Base-by-base conservation (phyloP, 2,797 vertebrate genomes). In the Loris lydekkerianus region DNA sequence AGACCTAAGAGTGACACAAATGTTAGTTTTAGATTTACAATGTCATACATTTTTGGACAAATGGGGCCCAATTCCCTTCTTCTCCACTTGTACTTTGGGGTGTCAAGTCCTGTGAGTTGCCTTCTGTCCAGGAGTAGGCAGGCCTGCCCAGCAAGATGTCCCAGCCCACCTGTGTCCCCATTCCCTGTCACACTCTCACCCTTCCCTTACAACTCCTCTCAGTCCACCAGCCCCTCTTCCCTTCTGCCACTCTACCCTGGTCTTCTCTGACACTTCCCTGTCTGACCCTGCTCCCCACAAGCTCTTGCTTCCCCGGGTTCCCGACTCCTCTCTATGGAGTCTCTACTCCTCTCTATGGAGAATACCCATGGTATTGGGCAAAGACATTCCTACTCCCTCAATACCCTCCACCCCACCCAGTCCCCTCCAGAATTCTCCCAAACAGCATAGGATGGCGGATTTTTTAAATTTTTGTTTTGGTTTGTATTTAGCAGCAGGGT, bases 401-500 rank as follows among this genome's bases (percentile, higher is more conserved):
- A 20, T 70, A 13, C 3, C 10, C 1, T 23, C 25, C 20, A 4
- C 25, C 34, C 67, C 40, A 5, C 4, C 58, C 6, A 23, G 8
- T 37, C 29, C 29, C 25, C 86, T 86, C 80, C 81, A 70, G 61
- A 63, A 53, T 87, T 94, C 61, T 86, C 53, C 82, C 73, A 34
- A 13, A 69, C 9, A 49, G 61, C 10, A 2, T 27, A 46, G 1
- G 18, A 77, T 21, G 2, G 6, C 56, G 3, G 46, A 10, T 65
- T 96, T 76, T 91, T 82, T n/a, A 94, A 56, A 13, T 49, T 61
- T 49, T 15, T 21, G n/a, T 60, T 91, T 75, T 63, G 31, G 46
- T 86, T 81, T 70, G 25, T 49, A 67, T 81, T 63, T 67, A 84
- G 56, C 76, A 80, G 29, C 72, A 83, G 5, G 1, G 10, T 67